Conservation (phyloP, 2,797 vertebrate genomes). For the Chelidonichthys spinosus region DNA sequence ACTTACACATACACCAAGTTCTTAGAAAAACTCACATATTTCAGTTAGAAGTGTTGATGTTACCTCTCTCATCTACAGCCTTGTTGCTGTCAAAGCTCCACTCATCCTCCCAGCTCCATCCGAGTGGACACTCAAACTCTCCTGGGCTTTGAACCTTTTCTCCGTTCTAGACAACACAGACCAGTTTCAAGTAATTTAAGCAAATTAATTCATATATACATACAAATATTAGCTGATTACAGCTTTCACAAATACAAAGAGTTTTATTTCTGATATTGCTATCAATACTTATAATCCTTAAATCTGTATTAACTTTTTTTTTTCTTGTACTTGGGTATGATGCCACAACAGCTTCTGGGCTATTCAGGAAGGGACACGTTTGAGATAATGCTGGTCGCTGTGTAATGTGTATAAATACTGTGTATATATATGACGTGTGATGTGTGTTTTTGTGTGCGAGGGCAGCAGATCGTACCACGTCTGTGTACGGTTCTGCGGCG, state of each 20-base stretch:
- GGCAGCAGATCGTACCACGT: conserved; percentile 85
- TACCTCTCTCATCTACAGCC: conserved; percentile 96
- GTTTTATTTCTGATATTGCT: not conserved
- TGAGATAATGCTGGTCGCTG: too few species aligned
- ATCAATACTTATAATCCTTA: not conserved
- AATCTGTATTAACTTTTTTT: not conserved
- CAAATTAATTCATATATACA: not conserved
- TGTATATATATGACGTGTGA: not conserved
- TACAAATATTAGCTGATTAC: not conserved
- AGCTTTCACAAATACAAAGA: not conserved
- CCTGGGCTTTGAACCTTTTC: conserved; percentile 87
- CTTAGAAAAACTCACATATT: not conserved
- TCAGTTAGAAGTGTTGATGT: not conserved
- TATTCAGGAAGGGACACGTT: too few species aligned
- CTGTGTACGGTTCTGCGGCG: conserved; percentile 89
- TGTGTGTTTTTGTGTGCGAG: not conserved
- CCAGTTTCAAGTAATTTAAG: not conserved
- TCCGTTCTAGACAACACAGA: conserved; percentile 88
- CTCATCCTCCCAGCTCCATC: conserved; percentile 93
- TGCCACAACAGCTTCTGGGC: too few species aligned
- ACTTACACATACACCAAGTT: not conserved
- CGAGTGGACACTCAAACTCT: conserved; percentile 90
- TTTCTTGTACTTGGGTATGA: not conserved
- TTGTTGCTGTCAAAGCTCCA: conserved; percentile 94
- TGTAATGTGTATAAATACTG: not conserved